Evolutionary conservation across 2,888 invertebrate species (phyloP), one percentile per base, ranked within the genome.

Genomic region (Melieria omissa): DNA sequence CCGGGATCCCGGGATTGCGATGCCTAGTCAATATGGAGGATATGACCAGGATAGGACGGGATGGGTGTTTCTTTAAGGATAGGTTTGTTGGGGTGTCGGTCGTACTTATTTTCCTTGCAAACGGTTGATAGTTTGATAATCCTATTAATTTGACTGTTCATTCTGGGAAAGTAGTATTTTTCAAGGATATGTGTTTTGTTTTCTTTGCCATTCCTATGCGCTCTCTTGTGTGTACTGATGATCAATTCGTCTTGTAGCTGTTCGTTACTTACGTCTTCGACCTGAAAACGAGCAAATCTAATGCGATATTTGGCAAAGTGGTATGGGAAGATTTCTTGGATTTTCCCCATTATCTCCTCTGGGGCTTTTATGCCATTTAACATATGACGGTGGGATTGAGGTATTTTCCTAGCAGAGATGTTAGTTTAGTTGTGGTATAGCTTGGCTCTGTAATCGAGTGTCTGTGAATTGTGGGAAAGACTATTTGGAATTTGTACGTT

Each of bases 71-170:
- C 42, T 0, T 73, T 41, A 5, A 75, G 6, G 9, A 49, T 54
- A 29, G 65, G 68, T 42, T 73, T 70, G 46, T 73, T 74, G 5
- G 75, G 77, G 8, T 73, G 75, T 55, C 75, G 49, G n/a, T 78
- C 76, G n/a, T 76, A 76, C 47, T 76, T 76, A 29, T 73, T 73
- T 70, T 72, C 70, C 63, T 73, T 75, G 29, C 72, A 76, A 16
- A 72, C 55, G 14, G 45, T 65, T 49, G 73, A 67, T 29, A 16
- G 9, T 16, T 64, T 57, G 14, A 47, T 41, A 16, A 68, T 69
- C 9, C 44, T 41, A 8, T 67, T 68, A 14, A 73, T 74, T 65
- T 75, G 72, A 5, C 42, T 47, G 4, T 16, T 42, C 74, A 78
- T 75, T 3, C 54, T 49, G 6, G 76, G 72, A 47, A 75, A 77